Evolutionary conservation across 2,888 invertebrate species (phyloP).

Genomic region (Blastobasis lacticolella): DNA sequence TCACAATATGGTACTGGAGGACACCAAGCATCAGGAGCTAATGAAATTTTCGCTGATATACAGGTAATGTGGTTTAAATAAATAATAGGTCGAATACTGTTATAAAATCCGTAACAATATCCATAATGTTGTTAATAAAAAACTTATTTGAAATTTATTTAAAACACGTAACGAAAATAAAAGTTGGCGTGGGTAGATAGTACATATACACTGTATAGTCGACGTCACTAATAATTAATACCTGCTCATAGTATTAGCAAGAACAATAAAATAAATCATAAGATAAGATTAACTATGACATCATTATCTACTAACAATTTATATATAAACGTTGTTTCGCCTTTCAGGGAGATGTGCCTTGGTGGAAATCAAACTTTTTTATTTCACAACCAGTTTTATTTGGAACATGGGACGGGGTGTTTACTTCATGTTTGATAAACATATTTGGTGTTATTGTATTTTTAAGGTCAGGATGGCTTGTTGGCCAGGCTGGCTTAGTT

Average conservation of each 20-base stretch:
- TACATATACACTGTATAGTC: too few species aligned
- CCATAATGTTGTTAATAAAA: too few species aligned
- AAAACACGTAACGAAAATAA: too few species aligned
- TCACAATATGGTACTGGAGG: constrained; percentile 85
- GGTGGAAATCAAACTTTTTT: constrained; percentile 98
- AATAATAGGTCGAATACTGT: not conserved
- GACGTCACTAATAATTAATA: too few species aligned
- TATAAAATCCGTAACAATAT: too few species aligned
- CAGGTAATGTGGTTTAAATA: constrained; percentile 75
- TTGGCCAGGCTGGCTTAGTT: constrained; percentile 90
- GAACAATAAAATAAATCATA: too few species aligned
- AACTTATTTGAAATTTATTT: too few species aligned
- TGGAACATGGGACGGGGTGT: constrained; percentile 99
- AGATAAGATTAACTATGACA: not conserved
- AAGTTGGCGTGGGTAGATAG: too few species aligned
- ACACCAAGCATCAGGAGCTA: constrained; percentile 89
- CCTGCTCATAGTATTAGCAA: too few species aligned
- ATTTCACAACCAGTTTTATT: constrained; percentile 96
- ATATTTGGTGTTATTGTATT: constrained; percentile 99
- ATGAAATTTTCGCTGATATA: constrained; percentile 93
- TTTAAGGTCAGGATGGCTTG: constrained; percentile 97
- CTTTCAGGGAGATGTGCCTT: constrained; percentile 84
- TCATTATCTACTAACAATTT: not conserved
- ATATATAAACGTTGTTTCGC: too few species aligned
- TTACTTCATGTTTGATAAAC: constrained; percentile 97